These are phyloP conservation scores for Spilogale gracilis DNA, from an alignment of 2,113 vertebrate genomes.

Conservation along the genomic window DNA sequence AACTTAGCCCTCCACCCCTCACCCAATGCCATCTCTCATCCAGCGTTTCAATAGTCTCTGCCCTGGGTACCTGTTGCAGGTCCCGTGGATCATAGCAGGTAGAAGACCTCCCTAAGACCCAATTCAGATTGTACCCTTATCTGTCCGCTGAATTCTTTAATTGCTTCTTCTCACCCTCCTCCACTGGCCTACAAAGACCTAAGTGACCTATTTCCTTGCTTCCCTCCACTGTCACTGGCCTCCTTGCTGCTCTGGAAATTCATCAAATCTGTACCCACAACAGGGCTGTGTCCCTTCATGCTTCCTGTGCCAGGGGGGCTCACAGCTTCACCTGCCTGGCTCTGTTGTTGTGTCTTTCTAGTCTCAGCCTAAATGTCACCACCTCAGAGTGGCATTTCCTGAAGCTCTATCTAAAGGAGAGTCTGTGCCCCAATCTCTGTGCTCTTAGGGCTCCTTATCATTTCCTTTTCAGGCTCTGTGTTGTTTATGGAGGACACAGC, in stretches of 20 bases:
- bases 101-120: neutral
- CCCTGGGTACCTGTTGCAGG: neutral
- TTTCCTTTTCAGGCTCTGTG: neutral
- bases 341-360: neutral
- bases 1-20: rapidly evolving
- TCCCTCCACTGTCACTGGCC: neutral
- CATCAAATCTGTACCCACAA: neutral
- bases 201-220: rapidly evolving
- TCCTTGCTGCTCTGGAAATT: neutral
- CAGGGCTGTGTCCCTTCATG: neutral
- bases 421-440: rapidly evolving
- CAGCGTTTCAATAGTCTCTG: neutral
- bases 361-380: neutral
- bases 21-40: neutral
- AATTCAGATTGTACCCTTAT: rapidly evolving
- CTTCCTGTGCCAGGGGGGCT: neutral
- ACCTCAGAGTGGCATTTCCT: neutral
- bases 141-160: neutral
- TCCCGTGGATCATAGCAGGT: neutral
- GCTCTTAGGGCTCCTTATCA: neutral
- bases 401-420: neutral
- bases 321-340: neutral
- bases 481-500: neutral
- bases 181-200: neutral
- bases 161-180: neutral